phyloP scores from a whole-genome alignment of 1,140 invertebrate species.

The Aphis gossypii region DNA sequence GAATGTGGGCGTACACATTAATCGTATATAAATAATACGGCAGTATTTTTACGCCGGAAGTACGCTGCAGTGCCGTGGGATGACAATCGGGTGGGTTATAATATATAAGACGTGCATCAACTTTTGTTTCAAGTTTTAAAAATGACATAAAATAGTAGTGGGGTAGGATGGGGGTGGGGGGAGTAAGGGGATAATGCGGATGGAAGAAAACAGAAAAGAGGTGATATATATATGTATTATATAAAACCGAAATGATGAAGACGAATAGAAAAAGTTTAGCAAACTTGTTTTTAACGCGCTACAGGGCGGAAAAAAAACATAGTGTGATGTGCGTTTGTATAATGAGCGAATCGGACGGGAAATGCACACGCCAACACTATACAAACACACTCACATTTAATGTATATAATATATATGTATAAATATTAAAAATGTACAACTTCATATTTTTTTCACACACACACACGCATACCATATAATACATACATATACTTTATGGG shows the following conservation, averaged over 20 bases:
- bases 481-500: not conserved
- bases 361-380: not conserved
- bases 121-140: not conserved
- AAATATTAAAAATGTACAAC: not conserved
- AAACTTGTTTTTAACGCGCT: conserved; percentile 8
- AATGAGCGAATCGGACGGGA: not conserved
- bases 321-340: not conserved
- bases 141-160: not conserved
- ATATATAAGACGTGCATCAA: not conserved
- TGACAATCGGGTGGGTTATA: not conserved
- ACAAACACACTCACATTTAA: not conserved
- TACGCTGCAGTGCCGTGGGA: not conserved
- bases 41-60: not conserved
- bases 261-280: conserved; percentile 25
- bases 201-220: not conserved
- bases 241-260: conserved; percentile 19
- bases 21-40: not conserved
- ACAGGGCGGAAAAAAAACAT: not conserved
- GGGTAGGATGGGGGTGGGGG: no score
- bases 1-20: not conserved
- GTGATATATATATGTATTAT: not conserved
- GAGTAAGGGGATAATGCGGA: not conserved
- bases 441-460: not conserved
- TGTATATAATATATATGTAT: not conserved
- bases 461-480: not conserved